Percentiles rank a stretch among this genome's conserved stretches.
These are phyloP conservation scores for Ennomos erosarius DNA, from an alignment of 2,888 invertebrate genomes.

Conservation along the genomic window DNA sequence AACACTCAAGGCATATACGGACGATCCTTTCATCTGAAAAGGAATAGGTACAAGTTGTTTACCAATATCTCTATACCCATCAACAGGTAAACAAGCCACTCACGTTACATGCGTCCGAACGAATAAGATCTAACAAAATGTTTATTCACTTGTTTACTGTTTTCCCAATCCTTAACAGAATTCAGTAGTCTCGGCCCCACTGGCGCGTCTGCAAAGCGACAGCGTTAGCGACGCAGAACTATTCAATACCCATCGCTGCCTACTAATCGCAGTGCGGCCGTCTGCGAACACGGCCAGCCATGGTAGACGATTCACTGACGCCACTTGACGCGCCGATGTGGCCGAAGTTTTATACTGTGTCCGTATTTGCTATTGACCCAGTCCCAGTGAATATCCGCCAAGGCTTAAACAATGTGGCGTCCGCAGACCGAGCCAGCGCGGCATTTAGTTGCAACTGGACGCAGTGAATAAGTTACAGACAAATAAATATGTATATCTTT, in stretches of 20 bases:
- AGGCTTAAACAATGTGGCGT: constrained; percentile 29
- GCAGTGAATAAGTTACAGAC: constrained; percentile 12
- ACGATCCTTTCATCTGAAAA: too few species aligned
- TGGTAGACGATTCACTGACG: too few species aligned
- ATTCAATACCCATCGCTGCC: too few species aligned
- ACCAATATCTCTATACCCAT: constrained; percentile 7
- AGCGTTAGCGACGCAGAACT: too few species aligned
- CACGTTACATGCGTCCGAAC: constrained; percentile 5
- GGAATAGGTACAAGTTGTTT: constrained; percentile 1
- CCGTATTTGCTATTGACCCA: constrained; percentile 34
- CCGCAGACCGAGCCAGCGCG: constrained; percentile 22
- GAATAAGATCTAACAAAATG: constrained; percentile 26
- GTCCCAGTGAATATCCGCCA: constrained; percentile 33
- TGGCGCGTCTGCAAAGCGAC: too few species aligned
- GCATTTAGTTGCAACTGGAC: neutral
- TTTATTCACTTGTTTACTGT: constrained; percentile 23
- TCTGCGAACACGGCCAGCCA: too few species aligned
- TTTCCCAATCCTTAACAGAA: constrained; percentile 27
- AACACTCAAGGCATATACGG: too few species aligned
- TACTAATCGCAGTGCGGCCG: too few species aligned
- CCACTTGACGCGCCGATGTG: too few species aligned
- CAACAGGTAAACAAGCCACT: constrained; percentile 11
- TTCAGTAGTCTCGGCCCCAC: too few species aligned
- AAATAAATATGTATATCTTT: too few species aligned
- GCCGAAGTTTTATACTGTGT: too few species aligned